A percentile compares a stretch with the other conserved stretches of the same genome.
Evolutionary conservation across 2,797 vertebrate genomes (phyloP).

Genomic region (Sphenodon punctatus): DNA sequence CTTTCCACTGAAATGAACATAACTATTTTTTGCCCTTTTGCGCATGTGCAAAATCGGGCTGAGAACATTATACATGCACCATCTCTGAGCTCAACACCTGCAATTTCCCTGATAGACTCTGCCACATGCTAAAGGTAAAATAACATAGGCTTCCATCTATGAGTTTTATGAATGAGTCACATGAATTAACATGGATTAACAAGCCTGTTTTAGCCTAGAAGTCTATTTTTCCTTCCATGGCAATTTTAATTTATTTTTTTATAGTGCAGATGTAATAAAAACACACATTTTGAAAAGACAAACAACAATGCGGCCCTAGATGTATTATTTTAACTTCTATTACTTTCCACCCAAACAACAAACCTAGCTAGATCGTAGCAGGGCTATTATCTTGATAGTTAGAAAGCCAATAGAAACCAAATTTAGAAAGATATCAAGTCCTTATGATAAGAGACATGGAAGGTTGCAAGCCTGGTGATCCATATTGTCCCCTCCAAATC

Average conservation of each 20-base stretch:
- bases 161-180: background rate
- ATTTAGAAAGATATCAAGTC: constrained; percentile 60
- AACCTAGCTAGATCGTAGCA: constrained; percentile 25
- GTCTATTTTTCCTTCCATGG: background rate
- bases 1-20: too few relatives aligned
- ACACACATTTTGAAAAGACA: background rate
- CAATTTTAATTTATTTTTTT: constrained; percentile 11
- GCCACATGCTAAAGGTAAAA: background rate
- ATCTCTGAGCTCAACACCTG: too few relatives aligned
- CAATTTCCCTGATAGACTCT: background rate
- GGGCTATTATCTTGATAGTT: constrained; percentile 49
- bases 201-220: background rate
- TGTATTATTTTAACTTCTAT: constrained; percentile 23
- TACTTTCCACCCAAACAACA: constrained; percentile 15
- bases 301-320: constrained; percentile 27
- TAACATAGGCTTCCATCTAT: background rate
- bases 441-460: constrained; percentile 28
- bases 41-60: too few relatives aligned
- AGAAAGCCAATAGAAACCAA: constrained; percentile 52
- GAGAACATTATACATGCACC: too few relatives aligned
- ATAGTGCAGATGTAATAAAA: background rate
- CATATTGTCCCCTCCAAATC: constrained; percentile 33
- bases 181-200: rapidly evolving
- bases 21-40: too few relatives aligned
- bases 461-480: constrained; percentile 42